Percentiles rank a stretch among this genome's conserved stretches.
Conservation (phyloP, 2,797 vertebrate genomes). For the Catamblyrhynchus diadema region DNA sequence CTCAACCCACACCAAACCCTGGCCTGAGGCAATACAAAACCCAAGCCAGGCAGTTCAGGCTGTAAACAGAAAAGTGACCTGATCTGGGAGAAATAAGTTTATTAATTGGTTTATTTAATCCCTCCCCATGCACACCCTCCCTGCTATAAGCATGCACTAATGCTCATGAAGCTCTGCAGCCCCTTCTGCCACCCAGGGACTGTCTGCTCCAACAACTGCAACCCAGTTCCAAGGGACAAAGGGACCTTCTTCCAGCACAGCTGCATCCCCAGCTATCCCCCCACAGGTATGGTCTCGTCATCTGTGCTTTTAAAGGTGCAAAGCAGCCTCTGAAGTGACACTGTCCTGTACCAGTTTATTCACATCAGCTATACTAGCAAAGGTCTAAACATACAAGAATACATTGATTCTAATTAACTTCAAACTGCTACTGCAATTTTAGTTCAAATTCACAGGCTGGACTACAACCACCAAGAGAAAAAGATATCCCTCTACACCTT, state of each 20-base stretch:
- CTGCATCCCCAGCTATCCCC: not conserved
- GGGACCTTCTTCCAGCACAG: not conserved
- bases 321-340: not conserved
- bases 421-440: not conserved
- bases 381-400: not conserved
- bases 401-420: not conserved
- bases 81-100: not conserved
- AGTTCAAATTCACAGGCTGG: not conserved
- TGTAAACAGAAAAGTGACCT: not conserved
- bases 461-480: not conserved
- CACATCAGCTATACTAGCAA: not conserved
- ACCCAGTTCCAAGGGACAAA: not conserved
- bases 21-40: not conserved
- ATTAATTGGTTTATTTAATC: not conserved
- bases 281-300: not conserved
- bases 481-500: not conserved
- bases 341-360: not conserved
- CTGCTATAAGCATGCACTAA: not conserved
- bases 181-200: not conserved
- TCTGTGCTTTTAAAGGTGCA: not conserved
- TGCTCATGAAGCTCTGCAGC: not conserved
- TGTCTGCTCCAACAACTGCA: not conserved
- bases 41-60: not conserved
- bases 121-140: not conserved
- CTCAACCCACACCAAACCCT: not conserved